Base-by-base conservation (phyloP, 64 coral and sea anemone species). In the Exaiptasia diaphana region DNA sequence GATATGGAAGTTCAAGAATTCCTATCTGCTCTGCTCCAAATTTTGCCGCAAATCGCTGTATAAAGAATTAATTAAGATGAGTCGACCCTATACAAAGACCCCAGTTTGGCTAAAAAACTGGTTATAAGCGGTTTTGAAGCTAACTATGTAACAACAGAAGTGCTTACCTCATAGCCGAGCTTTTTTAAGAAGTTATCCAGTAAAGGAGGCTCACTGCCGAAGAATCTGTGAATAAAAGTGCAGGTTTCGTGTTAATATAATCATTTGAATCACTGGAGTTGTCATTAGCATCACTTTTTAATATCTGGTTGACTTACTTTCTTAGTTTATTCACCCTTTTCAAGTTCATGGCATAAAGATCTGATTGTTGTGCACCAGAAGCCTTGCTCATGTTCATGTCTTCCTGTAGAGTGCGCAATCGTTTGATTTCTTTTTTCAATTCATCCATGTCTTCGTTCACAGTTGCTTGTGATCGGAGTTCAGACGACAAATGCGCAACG, bases 21-120 rank as follows among this genome's bases (percentile, higher is more conserved):
- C 95, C 95, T 8, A 99, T 76, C 50, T 99, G 84, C 64, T 99
- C 95, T 14, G 95, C 95, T 42, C 87, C 90, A 45, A 99, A 99
- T 57, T 91, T 85, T 29, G 90, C 73, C 4, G 74, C 58, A 38
- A 92, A 99, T 69, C 95, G 88, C 95, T 99, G 74, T 15, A 12
- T 22, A 81, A 64, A 22, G 27, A 41, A 73, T 24, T 43, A 27
- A 42, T 36, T 10, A 46, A 7, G 43, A 15, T 6, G 43, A 46
- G 43, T 15, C 6, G 43, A 6, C 6, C 6, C 15, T 46, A 46
- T 46, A 46, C 43, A 46, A 7, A 46, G 43, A 15, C 43, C 15
- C 15, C 43, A 46, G 43, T 46, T 46, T 6, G 5, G 5, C 6
- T 46, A 46, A 46, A 46, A 15, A 46, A 7, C 6, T 46, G 5